Conservation (phyloP, 1,140 invertebrate species). For the Tetraneura akinire region DNA sequence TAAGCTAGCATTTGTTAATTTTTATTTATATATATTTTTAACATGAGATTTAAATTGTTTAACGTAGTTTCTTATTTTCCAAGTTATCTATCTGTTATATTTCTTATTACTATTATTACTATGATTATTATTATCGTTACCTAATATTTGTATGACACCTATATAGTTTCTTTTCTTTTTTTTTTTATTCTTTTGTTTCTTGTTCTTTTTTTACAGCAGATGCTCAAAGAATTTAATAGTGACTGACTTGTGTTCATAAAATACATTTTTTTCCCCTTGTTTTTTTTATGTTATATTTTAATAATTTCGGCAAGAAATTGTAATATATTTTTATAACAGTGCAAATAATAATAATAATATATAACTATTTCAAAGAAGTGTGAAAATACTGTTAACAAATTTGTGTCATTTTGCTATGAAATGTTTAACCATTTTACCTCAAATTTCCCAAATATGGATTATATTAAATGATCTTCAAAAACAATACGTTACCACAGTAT, state of each 20-base stretch:
- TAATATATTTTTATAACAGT: conserved; percentile 25
- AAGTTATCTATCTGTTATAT: conserved; percentile 31
- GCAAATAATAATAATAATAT: neutral
- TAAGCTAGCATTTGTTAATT: conserved; percentile 50
- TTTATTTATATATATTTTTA: conserved; percentile 49
- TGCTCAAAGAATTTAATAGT: conserved; percentile 48
- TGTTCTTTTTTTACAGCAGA: conserved; percentile 31
- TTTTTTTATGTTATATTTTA: conserved; percentile 22
- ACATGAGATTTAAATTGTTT: neutral
- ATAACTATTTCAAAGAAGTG: neutral
- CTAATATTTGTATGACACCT: conserved; percentile 35
- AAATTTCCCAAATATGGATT: neutral
- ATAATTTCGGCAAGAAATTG: neutral
- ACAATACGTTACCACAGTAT: conserved; percentile 28
- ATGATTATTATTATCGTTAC: conserved; percentile 35
- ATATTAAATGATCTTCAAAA: neutral
- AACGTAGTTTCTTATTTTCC: conserved; percentile 12
- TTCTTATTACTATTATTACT: conserved; percentile 33
- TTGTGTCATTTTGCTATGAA: conserved; percentile 37
- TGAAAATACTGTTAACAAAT: neutral
- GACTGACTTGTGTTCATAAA: conserved; percentile 45
- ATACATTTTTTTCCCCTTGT: neutral
- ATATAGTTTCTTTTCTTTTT: conserved; percentile 21
- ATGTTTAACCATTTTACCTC: neutral
- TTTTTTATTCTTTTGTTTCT: conserved; percentile 23